These are phyloP conservation scores for Dioctria linearis DNA, from an alignment of 2,888 invertebrate genomes.

Conservation along the genomic window DNA sequence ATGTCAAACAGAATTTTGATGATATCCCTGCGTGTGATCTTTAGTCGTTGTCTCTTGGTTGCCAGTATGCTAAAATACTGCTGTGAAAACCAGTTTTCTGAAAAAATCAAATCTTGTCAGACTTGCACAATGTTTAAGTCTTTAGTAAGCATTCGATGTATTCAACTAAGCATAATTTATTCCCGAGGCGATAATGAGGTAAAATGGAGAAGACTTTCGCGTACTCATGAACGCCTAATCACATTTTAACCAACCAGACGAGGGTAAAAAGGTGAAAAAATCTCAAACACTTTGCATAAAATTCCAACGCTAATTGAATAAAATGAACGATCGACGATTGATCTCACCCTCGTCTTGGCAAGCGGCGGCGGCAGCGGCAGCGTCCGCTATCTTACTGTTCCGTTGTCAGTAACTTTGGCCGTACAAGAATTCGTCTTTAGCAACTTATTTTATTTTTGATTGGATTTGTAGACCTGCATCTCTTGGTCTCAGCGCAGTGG, in stretches of 20 bases:
- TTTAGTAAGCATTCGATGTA: constrained; percentile 49
- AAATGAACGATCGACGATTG: constrained; percentile 62
- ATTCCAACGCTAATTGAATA: constrained; percentile 64
- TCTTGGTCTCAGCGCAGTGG: not conserved
- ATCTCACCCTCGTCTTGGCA: constrained; percentile 52
- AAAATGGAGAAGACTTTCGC: constrained; percentile 62
- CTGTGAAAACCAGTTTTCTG: constrained; percentile 14
- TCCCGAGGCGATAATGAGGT: constrained; percentile 71
- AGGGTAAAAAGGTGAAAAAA: constrained; percentile 8
- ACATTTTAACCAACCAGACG: constrained; percentile 39
- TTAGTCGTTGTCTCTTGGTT: not conserved
- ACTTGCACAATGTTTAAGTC: constrained; percentile 45
- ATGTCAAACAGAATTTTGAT: constrained; percentile 6
- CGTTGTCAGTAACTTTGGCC: constrained; percentile 25
- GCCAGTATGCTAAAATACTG: constrained; percentile 10
- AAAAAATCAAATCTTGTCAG: constrained; percentile 39
- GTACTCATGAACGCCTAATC: constrained; percentile 49
- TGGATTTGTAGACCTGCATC: not conserved
- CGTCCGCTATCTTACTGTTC: constrained; percentile 24
- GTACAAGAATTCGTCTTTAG: constrained; percentile 55
- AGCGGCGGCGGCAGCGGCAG: not conserved
- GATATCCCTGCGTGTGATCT: constrained; percentile 7
- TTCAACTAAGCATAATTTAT: constrained; percentile 67
- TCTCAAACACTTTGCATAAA: constrained; percentile 62
- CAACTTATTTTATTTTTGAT: constrained; percentile 38